Evolutionary conservation across 2,797 vertebrate species (phyloP).

Genomic region (Malurus splendens): DNA sequence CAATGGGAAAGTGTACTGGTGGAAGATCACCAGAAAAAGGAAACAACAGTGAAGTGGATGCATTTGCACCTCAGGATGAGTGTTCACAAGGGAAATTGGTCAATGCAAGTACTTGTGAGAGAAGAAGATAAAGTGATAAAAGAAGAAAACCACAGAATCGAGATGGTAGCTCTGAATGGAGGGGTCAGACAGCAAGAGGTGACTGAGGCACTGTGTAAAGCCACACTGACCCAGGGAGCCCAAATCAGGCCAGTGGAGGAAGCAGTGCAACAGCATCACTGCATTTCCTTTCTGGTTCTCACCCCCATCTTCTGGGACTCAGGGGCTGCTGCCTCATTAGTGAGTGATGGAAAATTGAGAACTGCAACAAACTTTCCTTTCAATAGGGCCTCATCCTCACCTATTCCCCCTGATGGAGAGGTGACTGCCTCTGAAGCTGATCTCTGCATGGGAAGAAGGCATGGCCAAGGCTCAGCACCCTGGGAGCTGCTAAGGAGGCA

Average conservation of each 20-base stretch:
- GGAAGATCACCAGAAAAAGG: background rate
- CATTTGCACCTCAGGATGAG: background rate
- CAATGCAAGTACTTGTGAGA: background rate
- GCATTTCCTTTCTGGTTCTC: background rate
- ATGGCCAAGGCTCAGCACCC: too few relatives aligned
- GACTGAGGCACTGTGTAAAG: background rate
- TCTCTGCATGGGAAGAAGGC: background rate
- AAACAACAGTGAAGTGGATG: background rate
- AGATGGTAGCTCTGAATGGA: background rate
- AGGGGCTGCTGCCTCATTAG: background rate
- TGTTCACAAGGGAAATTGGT: fast-evolving
- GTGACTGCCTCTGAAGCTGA: background rate
- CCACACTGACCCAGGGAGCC: background rate
- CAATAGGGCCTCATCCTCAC: fast-evolving
- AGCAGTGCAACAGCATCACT: background rate
- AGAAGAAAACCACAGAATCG: background rate
- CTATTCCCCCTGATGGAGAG: background rate
- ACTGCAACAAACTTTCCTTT: background rate
- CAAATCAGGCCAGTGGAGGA: background rate
- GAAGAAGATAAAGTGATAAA: background rate
- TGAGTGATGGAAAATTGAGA: background rate
- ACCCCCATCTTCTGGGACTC: background rate
- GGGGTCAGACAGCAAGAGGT: background rate
- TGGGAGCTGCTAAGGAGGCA: background rate
- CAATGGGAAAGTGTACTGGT: background rate